Percentiles rank a stretch among this genome's conserved stretches.
phyloP scores from a whole-genome alignment of 2,113 vertebrate genomes.

The Phylloscopus trochilus region DNA sequence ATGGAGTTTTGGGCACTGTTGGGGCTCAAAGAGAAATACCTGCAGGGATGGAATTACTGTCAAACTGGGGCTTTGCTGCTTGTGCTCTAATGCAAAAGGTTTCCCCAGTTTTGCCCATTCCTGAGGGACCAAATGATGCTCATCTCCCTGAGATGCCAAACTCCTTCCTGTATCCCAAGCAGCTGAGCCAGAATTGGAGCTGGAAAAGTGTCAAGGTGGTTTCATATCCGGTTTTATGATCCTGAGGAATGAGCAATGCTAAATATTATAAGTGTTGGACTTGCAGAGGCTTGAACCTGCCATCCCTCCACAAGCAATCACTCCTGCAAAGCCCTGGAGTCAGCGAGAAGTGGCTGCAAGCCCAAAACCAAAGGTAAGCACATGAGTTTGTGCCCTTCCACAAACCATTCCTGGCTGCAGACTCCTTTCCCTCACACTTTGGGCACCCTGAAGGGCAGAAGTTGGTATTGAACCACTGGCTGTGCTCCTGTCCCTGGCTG shows the following conservation, averaged over 20 bases:
- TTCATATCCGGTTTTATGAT: not conserved
- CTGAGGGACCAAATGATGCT: not conserved
- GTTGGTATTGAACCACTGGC: not conserved
- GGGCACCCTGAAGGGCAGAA: not conserved
- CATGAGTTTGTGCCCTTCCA: not conserved
- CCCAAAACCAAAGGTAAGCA: conserved; percentile 53
- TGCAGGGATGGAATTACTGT: not conserved
- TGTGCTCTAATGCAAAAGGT: not conserved
- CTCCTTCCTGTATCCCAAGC: not conserved
- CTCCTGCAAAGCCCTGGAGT: conserved; percentile 14
- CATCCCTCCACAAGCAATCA: not conserved
- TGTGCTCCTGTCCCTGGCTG: not conserved
- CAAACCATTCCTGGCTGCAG: not conserved
- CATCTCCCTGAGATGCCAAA: not conserved
- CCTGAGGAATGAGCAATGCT: not conserved
- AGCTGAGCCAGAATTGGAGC: not conserved
- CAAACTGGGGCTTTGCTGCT: not conserved
- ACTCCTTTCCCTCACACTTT: fast-evolving
- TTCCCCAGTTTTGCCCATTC: not conserved
- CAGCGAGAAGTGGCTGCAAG: not conserved
- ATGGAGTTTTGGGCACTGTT: not conserved
- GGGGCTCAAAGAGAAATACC: not conserved
- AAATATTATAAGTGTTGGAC: conserved; percentile 50
- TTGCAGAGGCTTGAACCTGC: conserved; percentile 74
- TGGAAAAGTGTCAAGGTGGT: not conserved